Percentiles rank a stretch among this genome's conserved stretches.
phyloP scores from a whole-genome alignment of 2,113 vertebrate genomes.

The Podarcis raffonei region DNA sequence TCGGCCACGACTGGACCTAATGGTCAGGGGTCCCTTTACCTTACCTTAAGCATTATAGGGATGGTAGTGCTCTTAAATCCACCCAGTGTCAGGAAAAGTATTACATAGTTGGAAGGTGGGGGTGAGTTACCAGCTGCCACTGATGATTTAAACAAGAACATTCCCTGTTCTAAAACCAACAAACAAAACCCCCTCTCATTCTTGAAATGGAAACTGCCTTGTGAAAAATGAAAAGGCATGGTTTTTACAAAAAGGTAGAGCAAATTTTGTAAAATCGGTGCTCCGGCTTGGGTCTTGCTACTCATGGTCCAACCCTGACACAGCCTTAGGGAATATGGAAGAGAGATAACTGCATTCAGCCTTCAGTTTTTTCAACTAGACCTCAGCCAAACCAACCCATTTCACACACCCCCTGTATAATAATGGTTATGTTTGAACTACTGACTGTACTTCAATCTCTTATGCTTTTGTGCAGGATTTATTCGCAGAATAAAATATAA shows the following conservation, averaged over 20 bases:
- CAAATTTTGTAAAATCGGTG: neutral
- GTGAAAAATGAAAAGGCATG: neutral
- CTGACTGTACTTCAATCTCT: neutral
- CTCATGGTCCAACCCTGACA: neutral
- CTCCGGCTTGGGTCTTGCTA: neutral
- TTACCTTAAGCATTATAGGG: neutral
- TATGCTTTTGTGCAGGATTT: neutral
- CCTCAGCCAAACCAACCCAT: neutral
- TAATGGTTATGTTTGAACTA: neutral
- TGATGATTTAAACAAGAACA: neutral
- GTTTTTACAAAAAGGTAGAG: neutral
- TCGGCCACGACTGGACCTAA: too few species aligned
- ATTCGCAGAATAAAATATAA: conserved; percentile 3
- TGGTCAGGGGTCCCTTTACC: too few species aligned
- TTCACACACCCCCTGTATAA: neutral
- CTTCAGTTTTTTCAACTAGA: neutral
- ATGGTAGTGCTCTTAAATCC: too few species aligned
- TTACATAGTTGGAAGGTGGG: too few species aligned
- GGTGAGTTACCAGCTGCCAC: neutral
- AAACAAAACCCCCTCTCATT: neutral
- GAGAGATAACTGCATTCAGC: neutral
- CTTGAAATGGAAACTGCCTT: neutral
- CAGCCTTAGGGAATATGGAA: neutral
- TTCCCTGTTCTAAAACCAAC: neutral
- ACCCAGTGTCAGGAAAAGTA: too few species aligned